A percentile compares a stretch with the other conserved stretches of the same genome.
phyloP scores from a whole-genome alignment of 37 sponge, comb jelly and placozoan species.

The Diacarnus erythraeanus region DNA sequence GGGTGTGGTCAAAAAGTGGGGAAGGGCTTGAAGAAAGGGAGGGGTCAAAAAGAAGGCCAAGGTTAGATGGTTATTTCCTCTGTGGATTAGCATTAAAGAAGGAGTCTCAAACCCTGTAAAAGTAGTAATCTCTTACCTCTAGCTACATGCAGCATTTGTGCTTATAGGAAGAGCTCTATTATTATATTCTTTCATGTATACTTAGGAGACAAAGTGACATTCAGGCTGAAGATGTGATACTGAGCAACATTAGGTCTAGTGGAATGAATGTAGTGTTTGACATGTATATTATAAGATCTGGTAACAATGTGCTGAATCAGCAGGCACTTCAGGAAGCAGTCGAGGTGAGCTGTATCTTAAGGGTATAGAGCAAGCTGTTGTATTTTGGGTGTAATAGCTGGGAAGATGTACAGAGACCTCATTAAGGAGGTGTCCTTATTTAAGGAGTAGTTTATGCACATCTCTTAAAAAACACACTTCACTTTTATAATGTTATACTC shows the following conservation, averaged over 20 bases:
- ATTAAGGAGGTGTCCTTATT: too few relatives aligned
- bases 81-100: too few relatives aligned
- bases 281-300: background rate
- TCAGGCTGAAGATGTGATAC: background rate
- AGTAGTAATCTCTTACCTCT: too few relatives aligned
- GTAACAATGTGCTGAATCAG: background rate
- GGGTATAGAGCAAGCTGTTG: background rate
- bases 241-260: background rate
- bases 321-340: background rate
- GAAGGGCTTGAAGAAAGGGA: background rate
- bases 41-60: background rate
- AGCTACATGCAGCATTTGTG: too few relatives aligned
- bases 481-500: too few relatives aligned
- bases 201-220: background rate
- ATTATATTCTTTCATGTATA: too few relatives aligned
- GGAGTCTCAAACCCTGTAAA: too few relatives aligned
- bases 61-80: too few relatives aligned
- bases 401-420: too few relatives aligned
- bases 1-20: background rate
- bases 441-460: too few relatives aligned
- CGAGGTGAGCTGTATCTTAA: background rate
- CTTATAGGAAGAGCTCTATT: too few relatives aligned
- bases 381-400: background rate
- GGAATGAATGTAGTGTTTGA: background rate
- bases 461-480: too few relatives aligned